A percentile compares a stretch with the other conserved stretches of the same genome.
These are phyloP conservation scores for Caenorhabditis briggsae DNA, from an alignment of 1,140 invertebrate genomes.

Conservation along the genomic window DNA sequence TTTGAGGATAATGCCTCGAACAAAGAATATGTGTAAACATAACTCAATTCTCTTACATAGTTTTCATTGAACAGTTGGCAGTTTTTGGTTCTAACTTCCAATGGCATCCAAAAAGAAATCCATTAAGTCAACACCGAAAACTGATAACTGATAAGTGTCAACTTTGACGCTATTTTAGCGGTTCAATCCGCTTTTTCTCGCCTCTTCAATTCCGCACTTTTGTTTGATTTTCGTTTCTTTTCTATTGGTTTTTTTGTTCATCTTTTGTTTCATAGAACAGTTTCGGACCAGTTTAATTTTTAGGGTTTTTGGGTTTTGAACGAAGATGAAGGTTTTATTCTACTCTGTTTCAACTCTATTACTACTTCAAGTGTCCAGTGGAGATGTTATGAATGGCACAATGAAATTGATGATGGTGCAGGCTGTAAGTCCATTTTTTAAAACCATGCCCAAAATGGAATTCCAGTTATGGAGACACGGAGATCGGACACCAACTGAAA, in stretches of 20 bases:
- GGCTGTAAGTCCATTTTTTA: neutral
- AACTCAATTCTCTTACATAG: neutral
- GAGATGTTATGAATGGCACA: constrained; percentile 20
- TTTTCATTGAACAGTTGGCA: too few species aligned
- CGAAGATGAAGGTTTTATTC: neutral
- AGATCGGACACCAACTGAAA: constrained; percentile 65
- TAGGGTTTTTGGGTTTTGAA: neutral
- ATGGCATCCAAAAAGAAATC: constrained; percentile 4
- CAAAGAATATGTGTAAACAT: neutral
- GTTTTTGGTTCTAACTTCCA: too few species aligned
- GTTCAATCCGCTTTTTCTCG: constrained; percentile 53
- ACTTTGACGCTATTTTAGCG: constrained; percentile 39
- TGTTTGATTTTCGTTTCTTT: constrained; percentile 19
- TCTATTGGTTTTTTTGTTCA: neutral
- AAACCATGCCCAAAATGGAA: neutral
- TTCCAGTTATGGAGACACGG: constrained; percentile 68
- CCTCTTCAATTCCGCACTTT: constrained; percentile 6
- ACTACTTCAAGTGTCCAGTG: neutral
- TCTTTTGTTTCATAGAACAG: constrained; percentile 26
- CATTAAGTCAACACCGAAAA: constrained; percentile 13
- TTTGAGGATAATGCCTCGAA: neutral
- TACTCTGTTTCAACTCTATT: neutral
- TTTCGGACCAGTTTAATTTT: neutral
- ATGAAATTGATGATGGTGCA: constrained; percentile 54
- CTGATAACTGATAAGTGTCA: constrained; percentile 47